Conservation (phyloP, 2,797 vertebrate genomes). For the Jordanella pulchra region DNA sequence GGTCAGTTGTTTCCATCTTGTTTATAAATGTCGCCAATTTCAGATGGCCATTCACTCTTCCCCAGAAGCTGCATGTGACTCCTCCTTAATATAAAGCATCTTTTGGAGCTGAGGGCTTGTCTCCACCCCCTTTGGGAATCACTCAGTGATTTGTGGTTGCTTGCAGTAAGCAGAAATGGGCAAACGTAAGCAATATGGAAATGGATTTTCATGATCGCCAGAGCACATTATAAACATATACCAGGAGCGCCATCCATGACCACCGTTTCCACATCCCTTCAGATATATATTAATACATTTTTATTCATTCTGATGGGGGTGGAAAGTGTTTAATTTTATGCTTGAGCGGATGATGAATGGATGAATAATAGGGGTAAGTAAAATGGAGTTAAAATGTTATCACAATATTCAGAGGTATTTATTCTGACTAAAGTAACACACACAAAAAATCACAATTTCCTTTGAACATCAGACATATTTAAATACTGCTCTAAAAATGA, state of each 20-base stretch:
- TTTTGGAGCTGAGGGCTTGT: slow-evolving; percentile 11
- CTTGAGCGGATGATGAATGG: slow-evolving; percentile 27
- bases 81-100: slow-evolving; percentile 11
- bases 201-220: slow-evolving; percentile 33
- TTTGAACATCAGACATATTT: not conserved
- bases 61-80: slow-evolving; percentile 12
- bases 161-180: slow-evolving; percentile 25
- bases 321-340: slow-evolving; percentile 31
- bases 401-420: not conserved
- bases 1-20: not conserved
- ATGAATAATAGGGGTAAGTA: not conserved
- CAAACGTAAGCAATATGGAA: slow-evolving; percentile 42
- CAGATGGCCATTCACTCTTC: slow-evolving; percentile 1
- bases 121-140: slow-evolving; percentile 17
- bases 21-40: slow-evolving; percentile 3
- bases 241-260: slow-evolving; percentile 3
- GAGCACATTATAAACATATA: slow-evolving; percentile 19
- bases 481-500: not conserved
- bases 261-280: slow-evolving; percentile 11
- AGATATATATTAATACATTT: slow-evolving; percentile 17
- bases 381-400: not conserved
- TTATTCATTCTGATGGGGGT: slow-evolving; percentile 20
- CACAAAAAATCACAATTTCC: not conserved
- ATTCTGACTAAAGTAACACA: not conserved
- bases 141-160: slow-evolving; percentile 32